Evolutionary conservation across 2,888 invertebrate genomes (phyloP).

Genomic region (Acanthoscelides obtectus): DNA sequence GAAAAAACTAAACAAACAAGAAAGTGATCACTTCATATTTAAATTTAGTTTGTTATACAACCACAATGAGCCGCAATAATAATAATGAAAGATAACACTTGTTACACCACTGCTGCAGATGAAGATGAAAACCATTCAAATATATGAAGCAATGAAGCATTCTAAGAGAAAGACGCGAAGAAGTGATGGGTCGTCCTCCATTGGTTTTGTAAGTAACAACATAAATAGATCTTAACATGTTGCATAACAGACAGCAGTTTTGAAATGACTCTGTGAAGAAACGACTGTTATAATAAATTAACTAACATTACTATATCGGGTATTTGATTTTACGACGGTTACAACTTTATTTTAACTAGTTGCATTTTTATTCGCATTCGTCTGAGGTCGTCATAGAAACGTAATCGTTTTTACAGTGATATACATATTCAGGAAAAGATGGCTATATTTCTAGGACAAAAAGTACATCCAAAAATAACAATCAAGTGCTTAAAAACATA

Average conservation of each 20-base stretch:
- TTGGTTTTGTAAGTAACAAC: not conserved
- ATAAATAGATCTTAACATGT: not conserved
- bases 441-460: too few relatives aligned
- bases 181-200: not conserved
- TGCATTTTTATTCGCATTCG: too few relatives aligned
- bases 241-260: not conserved
- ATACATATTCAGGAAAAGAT: too few relatives aligned
- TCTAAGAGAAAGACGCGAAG: not conserved
- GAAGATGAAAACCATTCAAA: not conserved
- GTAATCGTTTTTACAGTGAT: too few relatives aligned
- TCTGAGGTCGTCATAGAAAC: too few relatives aligned
- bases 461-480: too few relatives aligned
- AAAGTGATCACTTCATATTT: not conserved
- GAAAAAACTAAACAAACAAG: not conserved
- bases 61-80: not conserved
- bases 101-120: not conserved
- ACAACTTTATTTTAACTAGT: too few relatives aligned
- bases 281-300: not conserved
- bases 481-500: too few relatives aligned
- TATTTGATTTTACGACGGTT: not conserved
- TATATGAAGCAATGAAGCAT: not conserved
- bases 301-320: not conserved
- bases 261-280: not conserved
- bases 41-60: not conserved
- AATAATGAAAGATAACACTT: not conserved